A percentile compares a stretch with the other conserved stretches of the same genome.
These are phyloP conservation scores for Taphrorychus bicolor DNA, from an alignment of 2,888 invertebrate genomes.

Conservation along the genomic window DNA sequence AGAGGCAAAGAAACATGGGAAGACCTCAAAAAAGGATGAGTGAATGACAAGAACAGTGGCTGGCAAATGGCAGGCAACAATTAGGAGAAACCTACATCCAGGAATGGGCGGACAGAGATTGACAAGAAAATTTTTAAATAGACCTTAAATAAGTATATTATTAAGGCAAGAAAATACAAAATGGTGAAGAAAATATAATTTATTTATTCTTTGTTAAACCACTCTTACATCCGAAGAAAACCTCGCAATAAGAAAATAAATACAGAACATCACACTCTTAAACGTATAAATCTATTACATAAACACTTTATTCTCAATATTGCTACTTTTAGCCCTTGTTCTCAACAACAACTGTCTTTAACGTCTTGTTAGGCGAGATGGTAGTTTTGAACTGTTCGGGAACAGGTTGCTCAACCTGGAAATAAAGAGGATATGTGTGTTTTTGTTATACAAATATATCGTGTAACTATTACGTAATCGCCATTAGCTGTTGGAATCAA, in stretches of 20 bases:
- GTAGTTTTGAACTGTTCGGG: conserved; percentile 97
- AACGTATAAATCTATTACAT: not conserved
- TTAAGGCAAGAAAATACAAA: not conserved
- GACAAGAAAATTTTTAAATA: too few relatives aligned
- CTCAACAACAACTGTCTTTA: conserved; percentile 79
- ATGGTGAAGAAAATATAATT: not conserved
- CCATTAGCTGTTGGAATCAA: conserved; percentile 77
- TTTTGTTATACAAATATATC: too few relatives aligned
- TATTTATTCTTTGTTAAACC: not conserved
- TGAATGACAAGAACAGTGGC: too few relatives aligned
- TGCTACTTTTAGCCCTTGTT: conserved; percentile 71
- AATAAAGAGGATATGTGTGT: conserved; percentile 44
- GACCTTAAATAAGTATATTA: too few relatives aligned
- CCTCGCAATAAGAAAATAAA: not conserved
- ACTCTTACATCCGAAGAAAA: not conserved
- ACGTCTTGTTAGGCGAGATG: conserved; percentile 66
- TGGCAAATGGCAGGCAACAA: too few relatives aligned
- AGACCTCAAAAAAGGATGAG: too few relatives aligned
- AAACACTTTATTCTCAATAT: not conserved
- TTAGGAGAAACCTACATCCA: too few relatives aligned
- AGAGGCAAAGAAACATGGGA: too few relatives aligned
- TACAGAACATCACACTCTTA: not conserved
- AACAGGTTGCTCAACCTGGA: conserved; percentile 87
- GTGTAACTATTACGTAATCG: conserved; percentile 47
- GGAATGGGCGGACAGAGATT: too few relatives aligned